phyloP scores from a whole-genome alignment of 1,140 invertebrate genomes.

The Neelides sp. region DNA sequence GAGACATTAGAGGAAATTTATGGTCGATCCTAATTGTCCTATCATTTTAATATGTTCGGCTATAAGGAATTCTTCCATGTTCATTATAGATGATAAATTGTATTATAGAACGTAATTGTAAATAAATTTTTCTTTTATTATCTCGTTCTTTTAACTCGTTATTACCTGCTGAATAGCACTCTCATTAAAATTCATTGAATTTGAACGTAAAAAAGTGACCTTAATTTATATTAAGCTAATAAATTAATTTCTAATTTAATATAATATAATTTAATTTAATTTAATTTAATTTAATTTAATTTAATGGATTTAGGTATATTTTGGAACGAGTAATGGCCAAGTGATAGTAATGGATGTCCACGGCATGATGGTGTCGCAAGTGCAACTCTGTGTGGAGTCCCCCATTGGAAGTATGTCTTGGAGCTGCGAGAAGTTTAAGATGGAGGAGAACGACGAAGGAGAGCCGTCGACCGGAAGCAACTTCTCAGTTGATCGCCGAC shows the following conservation, averaged over 20 bases:
- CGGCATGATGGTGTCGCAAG: conserved; percentile 84
- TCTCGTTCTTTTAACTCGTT: neutral
- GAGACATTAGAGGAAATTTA: too few relatives aligned
- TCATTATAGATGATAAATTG: too few relatives aligned
- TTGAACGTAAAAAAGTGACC: too few relatives aligned
- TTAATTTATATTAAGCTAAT: too few relatives aligned
- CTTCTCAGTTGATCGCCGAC: conserved; percentile 35
- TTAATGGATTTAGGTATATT: conserved; percentile 60
- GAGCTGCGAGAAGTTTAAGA: conserved; percentile 96
- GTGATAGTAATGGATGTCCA: conserved; percentile 93
- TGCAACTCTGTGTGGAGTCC: conserved; percentile 62
- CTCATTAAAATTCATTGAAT: neutral
- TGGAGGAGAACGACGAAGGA: conserved; percentile 79
- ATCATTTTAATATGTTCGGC: too few relatives aligned
- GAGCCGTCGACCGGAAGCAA: conserved; percentile 31
- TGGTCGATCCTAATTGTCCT: too few relatives aligned
- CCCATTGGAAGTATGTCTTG: conserved; percentile 78
- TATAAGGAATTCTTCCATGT: too few relatives aligned
- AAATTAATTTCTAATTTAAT: too few relatives aligned
- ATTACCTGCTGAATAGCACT: neutral
- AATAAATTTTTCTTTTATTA: too few relatives aligned
- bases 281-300: neutral
- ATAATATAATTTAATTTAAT: neutral
- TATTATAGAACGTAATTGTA: too few relatives aligned
- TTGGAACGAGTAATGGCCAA: conserved; percentile 84